phyloP scores from a whole-genome alignment of 2,113 vertebrate species.

The Entosphenus tridentatus region DNA sequence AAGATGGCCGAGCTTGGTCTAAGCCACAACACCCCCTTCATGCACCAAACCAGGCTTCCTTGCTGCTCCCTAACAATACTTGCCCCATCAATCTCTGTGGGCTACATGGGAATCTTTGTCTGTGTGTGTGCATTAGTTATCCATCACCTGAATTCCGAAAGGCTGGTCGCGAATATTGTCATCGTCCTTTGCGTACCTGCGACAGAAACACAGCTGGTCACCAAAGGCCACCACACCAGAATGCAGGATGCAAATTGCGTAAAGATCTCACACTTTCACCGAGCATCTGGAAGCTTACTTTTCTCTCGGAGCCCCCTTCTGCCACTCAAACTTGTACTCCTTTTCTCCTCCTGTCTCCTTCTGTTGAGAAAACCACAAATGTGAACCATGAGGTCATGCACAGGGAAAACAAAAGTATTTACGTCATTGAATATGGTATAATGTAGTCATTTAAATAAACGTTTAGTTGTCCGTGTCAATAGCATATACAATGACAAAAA shows the following conservation, averaged over 20 bases:
- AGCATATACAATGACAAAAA: slow-evolving; percentile 12
- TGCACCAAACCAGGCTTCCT: too few species aligned
- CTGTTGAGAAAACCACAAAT: slow-evolving; percentile 12
- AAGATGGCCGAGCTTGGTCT: too few species aligned
- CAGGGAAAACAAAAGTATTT: slow-evolving; percentile 8
- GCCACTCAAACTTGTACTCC: slow-evolving; percentile 97
- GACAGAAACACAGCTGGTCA: slow-evolving; percentile 1
- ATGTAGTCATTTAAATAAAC: not conserved
- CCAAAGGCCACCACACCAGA: not conserved
- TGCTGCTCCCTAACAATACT: too few species aligned
- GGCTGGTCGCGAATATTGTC: slow-evolving; percentile 97
- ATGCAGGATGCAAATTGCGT: too few species aligned
- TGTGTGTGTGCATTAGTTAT: too few species aligned
- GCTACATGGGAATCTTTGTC: too few species aligned
- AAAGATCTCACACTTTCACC: too few species aligned
- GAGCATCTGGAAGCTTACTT: slow-evolving; percentile 35
- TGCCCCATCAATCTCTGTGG: too few species aligned
- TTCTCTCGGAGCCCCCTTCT: slow-evolving; percentile 80
- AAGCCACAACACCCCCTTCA: too few species aligned
- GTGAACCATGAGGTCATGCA: not conserved
- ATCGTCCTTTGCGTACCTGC: slow-evolving; percentile 91
- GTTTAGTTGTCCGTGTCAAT: not conserved
- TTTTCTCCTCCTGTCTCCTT: slow-evolving; percentile 54
- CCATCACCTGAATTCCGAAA: slow-evolving; percentile 77
- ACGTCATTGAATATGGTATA: not conserved